Evolutionary conservation across 2,797 vertebrate genomes (phyloP).

Genomic region (Fratercula arctica): DNA sequence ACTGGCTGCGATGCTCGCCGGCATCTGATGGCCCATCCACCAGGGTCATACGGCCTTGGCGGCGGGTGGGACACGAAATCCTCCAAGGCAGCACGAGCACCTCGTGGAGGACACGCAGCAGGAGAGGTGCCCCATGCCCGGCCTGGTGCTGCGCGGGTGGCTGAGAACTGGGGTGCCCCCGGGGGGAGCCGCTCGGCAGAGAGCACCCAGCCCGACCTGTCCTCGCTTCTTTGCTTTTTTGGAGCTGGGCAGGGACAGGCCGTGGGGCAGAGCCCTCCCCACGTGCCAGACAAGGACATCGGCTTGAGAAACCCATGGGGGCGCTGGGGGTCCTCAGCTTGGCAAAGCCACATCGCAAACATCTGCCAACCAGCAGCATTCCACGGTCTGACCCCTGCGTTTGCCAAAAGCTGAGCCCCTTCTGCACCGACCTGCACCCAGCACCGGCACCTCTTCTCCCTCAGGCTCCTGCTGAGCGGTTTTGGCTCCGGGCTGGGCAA

Average conservation of each 20-base stretch:
- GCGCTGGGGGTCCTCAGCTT: rapidly evolving
- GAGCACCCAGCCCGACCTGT: neutral
- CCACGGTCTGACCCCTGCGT: neutral
- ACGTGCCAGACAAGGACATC: rapidly evolving
- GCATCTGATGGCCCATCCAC: neutral
- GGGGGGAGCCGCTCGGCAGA: rapidly evolving
- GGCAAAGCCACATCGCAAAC: neutral
- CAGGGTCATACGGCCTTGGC: rapidly evolving
- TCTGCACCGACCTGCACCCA: conserved; percentile 67
- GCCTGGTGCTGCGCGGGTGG: rapidly evolving
- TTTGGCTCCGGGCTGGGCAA: neutral
- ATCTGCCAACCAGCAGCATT: neutral
- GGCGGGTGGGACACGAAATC: neutral
- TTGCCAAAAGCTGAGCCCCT: rapidly evolving
- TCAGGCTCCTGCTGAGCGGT: conserved; percentile 73
- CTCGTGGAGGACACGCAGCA: neutral
- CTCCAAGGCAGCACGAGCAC: neutral
- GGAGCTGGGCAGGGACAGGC: neutral
- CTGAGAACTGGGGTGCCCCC: neutral
- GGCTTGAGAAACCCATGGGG: neutral
- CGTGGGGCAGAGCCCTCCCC: rapidly evolving
- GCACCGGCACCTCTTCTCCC: conserved; percentile 23
- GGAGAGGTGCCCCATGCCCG: rapidly evolving
- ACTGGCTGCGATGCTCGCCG: rapidly evolving
- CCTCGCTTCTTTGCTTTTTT: no score